Conservation (phyloP, 2,888 invertebrate species). For the Resseliella maxima region DNA sequence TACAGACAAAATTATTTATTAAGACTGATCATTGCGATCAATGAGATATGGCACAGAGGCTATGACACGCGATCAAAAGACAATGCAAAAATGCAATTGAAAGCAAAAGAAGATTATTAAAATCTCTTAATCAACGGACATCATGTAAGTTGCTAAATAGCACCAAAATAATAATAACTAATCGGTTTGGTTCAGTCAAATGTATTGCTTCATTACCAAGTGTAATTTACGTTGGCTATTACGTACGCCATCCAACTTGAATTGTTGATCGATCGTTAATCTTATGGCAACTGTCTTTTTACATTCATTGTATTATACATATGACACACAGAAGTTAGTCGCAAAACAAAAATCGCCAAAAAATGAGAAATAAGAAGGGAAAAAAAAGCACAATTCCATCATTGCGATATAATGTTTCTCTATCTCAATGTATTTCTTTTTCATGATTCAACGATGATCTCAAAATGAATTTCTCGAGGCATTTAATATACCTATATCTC, state of each 20-base stretch:
- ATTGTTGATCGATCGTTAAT: neutral
- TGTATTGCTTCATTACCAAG: constrained; percentile 21
- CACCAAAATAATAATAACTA: constrained; percentile 11
- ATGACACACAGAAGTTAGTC: neutral
- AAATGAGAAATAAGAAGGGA: too few species aligned
- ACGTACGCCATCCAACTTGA: neutral
- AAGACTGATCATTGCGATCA: constrained; percentile 9
- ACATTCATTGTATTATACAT: constrained; percentile 27
- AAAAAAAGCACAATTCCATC: neutral
- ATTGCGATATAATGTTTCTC: neutral
- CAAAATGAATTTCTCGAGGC: constrained; percentile 2
- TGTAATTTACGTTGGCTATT: constrained; percentile 19
- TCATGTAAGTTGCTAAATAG: neutral
- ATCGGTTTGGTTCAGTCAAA: neutral
- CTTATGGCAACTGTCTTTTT: constrained; percentile 36
- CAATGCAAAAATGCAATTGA: constrained; percentile 44
- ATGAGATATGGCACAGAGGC: constrained; percentile 28
- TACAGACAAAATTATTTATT: neutral
- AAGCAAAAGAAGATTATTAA: neutral
- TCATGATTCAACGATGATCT: neutral
- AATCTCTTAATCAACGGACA: constrained; percentile 33
- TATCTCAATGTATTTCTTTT: neutral
- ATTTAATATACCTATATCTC: neutral
- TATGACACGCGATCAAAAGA: constrained; percentile 18
- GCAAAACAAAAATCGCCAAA: neutral